Percentiles rank a stretch among this genome's conserved stretches.
Evolutionary conservation across 2,797 vertebrate species (phyloP).

Genomic region (Argentina silus): DNA sequence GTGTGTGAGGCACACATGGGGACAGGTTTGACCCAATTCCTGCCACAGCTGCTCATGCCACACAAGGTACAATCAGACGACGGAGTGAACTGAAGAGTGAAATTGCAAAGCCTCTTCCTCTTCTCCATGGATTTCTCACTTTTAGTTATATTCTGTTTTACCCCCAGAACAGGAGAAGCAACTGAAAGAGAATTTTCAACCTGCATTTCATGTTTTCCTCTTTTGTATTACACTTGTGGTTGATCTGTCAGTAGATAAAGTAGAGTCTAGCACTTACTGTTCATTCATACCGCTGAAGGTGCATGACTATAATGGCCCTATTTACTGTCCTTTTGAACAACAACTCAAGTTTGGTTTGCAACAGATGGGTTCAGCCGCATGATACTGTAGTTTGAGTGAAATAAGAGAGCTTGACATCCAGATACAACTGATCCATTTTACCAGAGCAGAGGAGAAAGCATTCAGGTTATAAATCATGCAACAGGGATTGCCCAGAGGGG

Average conservation of each 20-base stretch:
- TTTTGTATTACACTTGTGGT: neutral
- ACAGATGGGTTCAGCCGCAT: neutral
- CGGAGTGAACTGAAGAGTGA: conserved; percentile 18
- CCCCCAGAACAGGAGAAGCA: neutral
- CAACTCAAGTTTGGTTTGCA: neutral
- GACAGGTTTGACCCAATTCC: conserved; percentile 52
- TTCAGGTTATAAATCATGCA: no score
- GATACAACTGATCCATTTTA: neutral
- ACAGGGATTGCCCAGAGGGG: no score
- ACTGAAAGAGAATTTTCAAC: neutral
- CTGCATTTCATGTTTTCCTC: neutral
- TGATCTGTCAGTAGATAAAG: neutral
- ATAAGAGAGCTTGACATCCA: neutral
- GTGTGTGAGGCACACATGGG: conserved; percentile 25
- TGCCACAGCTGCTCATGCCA: conserved; percentile 27
- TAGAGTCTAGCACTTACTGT: no score
- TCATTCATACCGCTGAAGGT: neutral
- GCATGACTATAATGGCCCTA: neutral
- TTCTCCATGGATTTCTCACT: neutral
- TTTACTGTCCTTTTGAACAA: neutral
- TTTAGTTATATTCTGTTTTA: neutral
- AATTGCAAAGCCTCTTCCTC: conserved; percentile 6
- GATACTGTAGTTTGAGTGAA: neutral
- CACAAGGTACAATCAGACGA: conserved; percentile 20
- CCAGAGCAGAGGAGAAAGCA: neutral